These are phyloP conservation scores for Hafferia zeledoni DNA, from an alignment of 2,797 vertebrate genomes.

Conservation along the genomic window DNA sequence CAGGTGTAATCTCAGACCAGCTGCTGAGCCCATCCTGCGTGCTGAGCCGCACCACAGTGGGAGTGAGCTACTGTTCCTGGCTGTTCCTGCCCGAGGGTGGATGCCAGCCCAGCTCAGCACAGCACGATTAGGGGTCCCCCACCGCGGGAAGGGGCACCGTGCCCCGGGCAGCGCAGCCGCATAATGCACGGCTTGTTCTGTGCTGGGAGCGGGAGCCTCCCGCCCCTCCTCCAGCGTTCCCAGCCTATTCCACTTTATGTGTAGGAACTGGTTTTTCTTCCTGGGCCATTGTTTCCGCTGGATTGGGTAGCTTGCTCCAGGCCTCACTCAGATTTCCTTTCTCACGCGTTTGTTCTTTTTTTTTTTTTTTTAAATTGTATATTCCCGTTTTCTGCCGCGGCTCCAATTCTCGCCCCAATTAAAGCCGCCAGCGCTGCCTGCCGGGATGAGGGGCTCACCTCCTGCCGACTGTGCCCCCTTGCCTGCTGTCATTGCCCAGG, in stretches of 20 bases:
- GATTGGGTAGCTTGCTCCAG: conserved; percentile 62
- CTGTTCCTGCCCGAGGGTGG: not conserved
- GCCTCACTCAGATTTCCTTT: conserved; percentile 68
- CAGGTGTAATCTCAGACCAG: not conserved
- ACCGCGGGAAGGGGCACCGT: not conserved
- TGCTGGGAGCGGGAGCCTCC: not conserved
- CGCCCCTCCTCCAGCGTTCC: conserved; percentile 34
- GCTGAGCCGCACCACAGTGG: not conserved
- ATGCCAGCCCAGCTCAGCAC: not conserved
- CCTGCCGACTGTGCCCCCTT: not conserved
- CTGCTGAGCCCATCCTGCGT: not conserved
- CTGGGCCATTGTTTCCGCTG: conserved; percentile 71
- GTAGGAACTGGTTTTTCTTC: conserved; percentile 74
- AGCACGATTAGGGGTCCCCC: not conserved
- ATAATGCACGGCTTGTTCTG: not conserved
- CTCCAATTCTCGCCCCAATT: not conserved
- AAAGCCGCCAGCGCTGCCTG: not conserved
- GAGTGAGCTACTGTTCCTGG: not conserved
- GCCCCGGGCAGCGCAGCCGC: not conserved
- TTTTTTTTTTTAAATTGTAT: not conserved
- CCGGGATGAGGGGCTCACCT: fast-evolving
- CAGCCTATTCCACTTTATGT: conserved; percentile 41
- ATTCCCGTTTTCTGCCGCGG: not conserved
- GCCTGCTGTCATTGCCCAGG: not conserved
- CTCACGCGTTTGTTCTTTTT: conserved; percentile 53